A percentile compares a stretch with the other conserved stretches of the same genome.
These are phyloP conservation scores for Calypte anna DNA, from an alignment of 2,113 vertebrate genomes.

Conservation along the genomic window DNA sequence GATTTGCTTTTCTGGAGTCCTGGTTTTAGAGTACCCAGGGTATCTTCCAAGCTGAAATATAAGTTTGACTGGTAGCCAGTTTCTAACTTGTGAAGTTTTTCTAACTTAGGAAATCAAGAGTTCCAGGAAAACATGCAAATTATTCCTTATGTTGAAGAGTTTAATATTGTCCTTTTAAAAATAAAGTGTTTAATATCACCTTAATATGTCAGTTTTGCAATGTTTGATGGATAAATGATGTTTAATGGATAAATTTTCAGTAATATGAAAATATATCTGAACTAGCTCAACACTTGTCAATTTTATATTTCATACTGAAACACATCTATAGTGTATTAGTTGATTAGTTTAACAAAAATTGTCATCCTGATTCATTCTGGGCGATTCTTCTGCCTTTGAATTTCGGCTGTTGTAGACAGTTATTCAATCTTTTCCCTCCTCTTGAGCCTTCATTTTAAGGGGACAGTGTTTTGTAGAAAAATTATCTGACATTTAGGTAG, in stretches of 20 bases:
- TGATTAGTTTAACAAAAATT: neutral
- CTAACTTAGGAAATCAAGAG: neutral
- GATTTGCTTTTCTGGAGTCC: neutral
- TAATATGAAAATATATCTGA: neutral
- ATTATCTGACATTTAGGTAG: neutral
- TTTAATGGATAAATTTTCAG: neutral
- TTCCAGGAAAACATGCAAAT: neutral
- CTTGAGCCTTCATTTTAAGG: neutral
- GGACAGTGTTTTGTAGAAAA: neutral
- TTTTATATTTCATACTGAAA: neutral
- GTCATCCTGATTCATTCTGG: neutral
- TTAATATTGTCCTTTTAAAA: neutral
- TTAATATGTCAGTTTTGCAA: neutral
- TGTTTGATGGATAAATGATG: neutral
- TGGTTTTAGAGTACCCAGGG: too few species aligned
- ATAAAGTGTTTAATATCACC: neutral
- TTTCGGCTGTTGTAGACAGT: neutral
- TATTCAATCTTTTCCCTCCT: neutral
- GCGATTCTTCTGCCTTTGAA: neutral
- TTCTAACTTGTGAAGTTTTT: neutral
- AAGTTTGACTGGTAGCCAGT: neutral
- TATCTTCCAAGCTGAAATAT: neutral
- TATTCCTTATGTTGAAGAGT: neutral
- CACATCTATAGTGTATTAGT: neutral
- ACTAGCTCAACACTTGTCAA: neutral